Evolutionary conservation across 2,113 vertebrate genomes (phyloP).

Genomic region (Prietella phreatophila): DNA sequence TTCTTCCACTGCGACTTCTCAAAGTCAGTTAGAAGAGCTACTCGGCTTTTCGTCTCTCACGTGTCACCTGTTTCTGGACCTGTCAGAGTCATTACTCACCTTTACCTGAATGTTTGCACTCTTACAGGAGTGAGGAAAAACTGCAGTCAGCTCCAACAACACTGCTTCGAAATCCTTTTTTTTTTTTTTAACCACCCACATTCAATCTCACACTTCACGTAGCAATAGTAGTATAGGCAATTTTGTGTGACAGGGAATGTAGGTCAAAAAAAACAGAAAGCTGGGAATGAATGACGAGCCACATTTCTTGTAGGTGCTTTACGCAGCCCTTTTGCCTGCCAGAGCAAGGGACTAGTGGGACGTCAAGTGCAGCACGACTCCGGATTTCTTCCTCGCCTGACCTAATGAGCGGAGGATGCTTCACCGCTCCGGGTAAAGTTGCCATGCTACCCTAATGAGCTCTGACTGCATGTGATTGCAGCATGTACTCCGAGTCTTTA

Average conservation of each 20-base stretch:
- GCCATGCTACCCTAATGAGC: conserved; percentile 45
- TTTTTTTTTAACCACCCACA: background rate
- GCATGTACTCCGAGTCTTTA: conserved; percentile 35
- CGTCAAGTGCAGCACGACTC: conserved; percentile 21
- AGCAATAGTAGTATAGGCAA: conserved; percentile 28
- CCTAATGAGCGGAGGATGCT: conserved; percentile 43
- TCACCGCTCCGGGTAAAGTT: conserved; percentile 36
- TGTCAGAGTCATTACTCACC: conserved; percentile 39
- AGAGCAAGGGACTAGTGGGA: conserved; percentile 15
- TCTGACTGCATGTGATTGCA: conserved; percentile 47
- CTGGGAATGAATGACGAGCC: conserved; percentile 14
- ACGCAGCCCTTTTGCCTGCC: conserved; percentile 34
- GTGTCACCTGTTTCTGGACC: conserved; percentile 34
- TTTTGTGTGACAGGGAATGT: conserved; percentile 27
- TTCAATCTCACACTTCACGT: conserved; percentile 12
- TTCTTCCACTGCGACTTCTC: background rate
- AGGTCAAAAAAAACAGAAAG: conserved; percentile 37
- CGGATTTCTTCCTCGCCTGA: conserved; percentile 21
- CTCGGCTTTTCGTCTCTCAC: conserved; percentile 29
- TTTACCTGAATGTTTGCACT: conserved; percentile 27
- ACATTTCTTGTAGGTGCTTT: conserved; percentile 21
- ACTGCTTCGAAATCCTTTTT: background rate
- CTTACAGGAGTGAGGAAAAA: conserved; percentile 14
- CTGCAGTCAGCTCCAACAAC: conserved; percentile 18
- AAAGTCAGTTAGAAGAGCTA: conserved; percentile 7